Base-by-base conservation (phyloP, 2,888 invertebrate genomes). In the Margaritifera margaritifera region DNA sequence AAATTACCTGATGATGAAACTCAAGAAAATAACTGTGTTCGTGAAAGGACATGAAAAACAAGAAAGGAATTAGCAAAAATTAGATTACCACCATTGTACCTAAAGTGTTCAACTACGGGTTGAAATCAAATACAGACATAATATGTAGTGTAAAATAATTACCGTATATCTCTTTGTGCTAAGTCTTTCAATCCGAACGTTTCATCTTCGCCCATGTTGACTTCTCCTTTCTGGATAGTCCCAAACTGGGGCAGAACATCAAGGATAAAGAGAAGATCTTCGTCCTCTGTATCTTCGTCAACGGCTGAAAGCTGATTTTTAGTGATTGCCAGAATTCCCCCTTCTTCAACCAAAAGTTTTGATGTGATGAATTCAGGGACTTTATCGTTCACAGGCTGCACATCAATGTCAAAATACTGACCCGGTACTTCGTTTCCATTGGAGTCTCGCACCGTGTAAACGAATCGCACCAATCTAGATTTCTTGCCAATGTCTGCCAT, bases 341-440 rank as follows among this genome's bases (percentile, higher is more conserved):
- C 88, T 72, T 86, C 85, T 19, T 88, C 88, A 58, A 84, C 79
- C 18, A 84, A 74, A 60, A 89, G 73, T 63, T 85, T 83, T 55
- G 84, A 79, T 20, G 84, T 81, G 15, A 84, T 75, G 64, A 88
- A 86, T 59, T 80, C 75, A 19, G 88, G 88, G 8, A 80, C 74
- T 53, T 86, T 82, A 70, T 89, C 86, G 71, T 89, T 87, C 6
- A 88, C 88, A 15, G 89, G 88, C 42, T 88, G 80, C 11, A 90
- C 84, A 69, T 87, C 85, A 52, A 89, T 86, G 68, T 88, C 87
- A 66, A 89, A 87, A 6, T 84, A 78, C 69, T 89, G 87, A 51
- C 84, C 82, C 5, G 79, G 73, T 5, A 86, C 83, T 66, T 83
- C 83, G 75, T 88, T 88, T 20, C 84, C 84, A 63, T 84, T 83